Evolutionary conservation across 2,797 vertebrate genomes (phyloP), one percentile per base, ranked within the genome.

Genomic region (Mallotus villosus): DNA sequence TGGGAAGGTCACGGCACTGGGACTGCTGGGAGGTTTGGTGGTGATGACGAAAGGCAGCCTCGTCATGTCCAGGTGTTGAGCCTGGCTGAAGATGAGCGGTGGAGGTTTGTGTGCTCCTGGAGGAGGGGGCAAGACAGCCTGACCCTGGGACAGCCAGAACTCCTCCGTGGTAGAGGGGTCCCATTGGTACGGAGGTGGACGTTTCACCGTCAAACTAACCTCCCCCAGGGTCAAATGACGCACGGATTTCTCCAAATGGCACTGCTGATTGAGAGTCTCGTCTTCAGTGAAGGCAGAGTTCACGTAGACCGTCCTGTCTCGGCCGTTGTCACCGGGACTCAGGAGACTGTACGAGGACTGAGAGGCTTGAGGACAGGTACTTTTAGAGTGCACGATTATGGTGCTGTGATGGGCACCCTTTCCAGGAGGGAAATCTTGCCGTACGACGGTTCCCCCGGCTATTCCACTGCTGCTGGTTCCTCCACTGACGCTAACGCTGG

Each of bases 211-310:
- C 62, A 95, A 87, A 69, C 85, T 88, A 58, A 90, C 88, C 19
- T 92, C 70, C 73, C 85, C 81, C 12, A 92, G 77, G 89, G 91
- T 82, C 95, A 97, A 55, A 77, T 90, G 87, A 29, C 89, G 1
- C 79, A 88, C 85, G 85, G 92, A 87, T 63, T 91, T 91, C 4
- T 94, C 86, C 9, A 95, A 78, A 6, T 98, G 97, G 62, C 96
- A 93, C 14, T 96, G 92, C 83, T 96, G 97, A 87, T 93, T 94
- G 76, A 97, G 86, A 17, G 94, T 91, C 91, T 99, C 98, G 0
- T 99, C 97, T 89, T 99, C 97, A 0, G 95, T 96, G 84, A 99
- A 99, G 75, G 97, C 98, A 0, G 97, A 98, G 90, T 99, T 99
- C 11, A 99, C 94, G 0, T 99, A 99, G 78, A 99, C 97, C 0